Evolutionary conservation across 1,140 invertebrate genomes (phyloP).

Genomic region (Spodoptera litura): DNA sequence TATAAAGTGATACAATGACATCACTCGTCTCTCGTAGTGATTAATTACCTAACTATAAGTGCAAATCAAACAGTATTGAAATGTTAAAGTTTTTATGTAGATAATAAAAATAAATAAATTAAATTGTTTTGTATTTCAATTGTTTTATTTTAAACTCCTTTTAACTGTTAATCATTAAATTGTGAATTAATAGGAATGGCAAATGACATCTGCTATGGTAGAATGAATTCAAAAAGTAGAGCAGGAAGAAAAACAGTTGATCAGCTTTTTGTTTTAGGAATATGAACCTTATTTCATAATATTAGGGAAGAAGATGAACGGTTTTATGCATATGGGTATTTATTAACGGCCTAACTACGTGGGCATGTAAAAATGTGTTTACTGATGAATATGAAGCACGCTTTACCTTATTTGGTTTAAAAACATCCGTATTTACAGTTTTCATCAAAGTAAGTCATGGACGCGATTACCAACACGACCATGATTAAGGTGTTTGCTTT

Average conservation of each 20-base stretch:
- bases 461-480: not conserved
- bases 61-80: slow-evolving; percentile 12
- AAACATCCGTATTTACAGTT: slow-evolving; percentile 28
- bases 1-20: slow-evolving; percentile 1
- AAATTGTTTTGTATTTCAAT: slow-evolving; percentile 1
- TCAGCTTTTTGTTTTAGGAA: not conserved
- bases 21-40: not conserved
- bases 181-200: too few relatives aligned
- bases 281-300: not conserved
- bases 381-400: not conserved
- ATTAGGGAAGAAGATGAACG: too few relatives aligned
- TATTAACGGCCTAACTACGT: not conserved
- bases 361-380: not conserved
- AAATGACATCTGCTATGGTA: too few relatives aligned
- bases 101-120: slow-evolving; percentile 15
- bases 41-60: not conserved
- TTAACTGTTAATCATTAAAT: too few relatives aligned
- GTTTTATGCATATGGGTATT: too few relatives aligned
- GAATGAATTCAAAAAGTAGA: too few relatives aligned
- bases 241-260: too few relatives aligned
- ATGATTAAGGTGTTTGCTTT: too few relatives aligned
- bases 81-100: not conserved
- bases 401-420: not conserved
- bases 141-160: slow-evolving; percentile 11
- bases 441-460: not conserved